A percentile compares a stretch with the other conserved stretches of the same genome.
Evolutionary conservation across 2,888 invertebrate species (phyloP).

Genomic region (Mythimna lalbum): DNA sequence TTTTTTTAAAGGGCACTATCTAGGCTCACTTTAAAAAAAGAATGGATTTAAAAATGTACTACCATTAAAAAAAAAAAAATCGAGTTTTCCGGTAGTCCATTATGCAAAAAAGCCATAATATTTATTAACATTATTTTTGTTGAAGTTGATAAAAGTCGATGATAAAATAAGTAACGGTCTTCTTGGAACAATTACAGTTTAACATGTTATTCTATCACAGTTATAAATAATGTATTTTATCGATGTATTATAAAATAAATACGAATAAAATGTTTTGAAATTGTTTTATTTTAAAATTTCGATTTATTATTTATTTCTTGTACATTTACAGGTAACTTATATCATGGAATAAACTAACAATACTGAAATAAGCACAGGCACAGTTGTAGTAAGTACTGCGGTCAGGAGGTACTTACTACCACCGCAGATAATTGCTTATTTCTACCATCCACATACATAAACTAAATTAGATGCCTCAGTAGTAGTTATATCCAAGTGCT

Average conservation of each 20-base stretch:
- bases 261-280: slow-evolving; percentile 65
- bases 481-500: no score
- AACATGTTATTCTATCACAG: slow-evolving; percentile 82
- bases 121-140: slow-evolving; percentile 67
- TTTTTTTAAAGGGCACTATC: neutral
- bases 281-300: slow-evolving; percentile 44
- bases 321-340: neutral
- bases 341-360: neutral
- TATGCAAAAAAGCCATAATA: slow-evolving; percentile 48
- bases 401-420: no score
- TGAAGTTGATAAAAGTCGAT: slow-evolving; percentile 60
- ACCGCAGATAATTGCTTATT: no score
- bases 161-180: slow-evolving; percentile 51
- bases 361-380: neutral
- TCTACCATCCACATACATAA: no score
- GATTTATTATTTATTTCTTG: neutral
- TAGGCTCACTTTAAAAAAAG: neutral
- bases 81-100: slow-evolving; percentile 17
- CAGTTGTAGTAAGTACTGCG: no score
- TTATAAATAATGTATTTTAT: slow-evolving; percentile 86
- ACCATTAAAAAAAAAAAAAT: neutral
- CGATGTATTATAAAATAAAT: slow-evolving; percentile 82
- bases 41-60: neutral
- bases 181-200: slow-evolving; percentile 63
- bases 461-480: no score